Base-by-base conservation (phyloP, 2,888 invertebrate genomes). In the Cataglyphis altisquamis region DNA sequence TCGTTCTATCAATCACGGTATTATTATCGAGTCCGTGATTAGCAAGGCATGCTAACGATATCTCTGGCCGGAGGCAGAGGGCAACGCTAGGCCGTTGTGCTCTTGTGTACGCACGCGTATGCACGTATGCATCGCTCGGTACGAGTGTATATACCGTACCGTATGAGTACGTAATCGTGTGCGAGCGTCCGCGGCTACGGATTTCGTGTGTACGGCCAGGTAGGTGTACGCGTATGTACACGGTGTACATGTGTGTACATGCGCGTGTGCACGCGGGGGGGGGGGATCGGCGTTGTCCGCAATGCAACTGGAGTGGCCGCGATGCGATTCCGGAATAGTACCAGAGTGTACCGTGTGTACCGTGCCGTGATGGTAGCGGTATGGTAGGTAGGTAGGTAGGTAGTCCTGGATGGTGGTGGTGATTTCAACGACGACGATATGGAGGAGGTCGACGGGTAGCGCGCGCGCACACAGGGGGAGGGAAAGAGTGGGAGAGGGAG, bases 41-140 rank as follows among this genome's bases (percentile, higher is more conserved):
- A 94, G 94, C 94, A 94, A 94, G 94, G 94, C 94, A 94, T 93
- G 94, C 93, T 94, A 94, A 94, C 94, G 94, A 94, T 94, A 94
- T 94, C 93, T 94, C 94, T 92, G 92, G 93, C 93, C 92, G 91
- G 91, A 92, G 93, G 92, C 92, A 91, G 91, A 91, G 92, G 91
- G 92, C 92, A 90, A 91, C 91, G 90, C 90, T 90, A 91, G 91
- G 88, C 89, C 89, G 89, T 88, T 89, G 88, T 85, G 88, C 90
- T 85, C 88, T 85, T 84, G 85, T 85, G 85, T 84, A 83, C 86
- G 85, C 78, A 85, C 82, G 78, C 82, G 84, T 89, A 67, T 83
- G 86, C 78, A 73, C 83, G 83, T 84, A 84, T 86, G 70, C 82
- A 84, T 86, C 84, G 84, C 64, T 86, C 84, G 81, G 80, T 81